These are phyloP conservation scores for Phrynocephalus guinanensis DNA, from an alignment of 2,797 vertebrate genomes.

Conservation along the genomic window DNA sequence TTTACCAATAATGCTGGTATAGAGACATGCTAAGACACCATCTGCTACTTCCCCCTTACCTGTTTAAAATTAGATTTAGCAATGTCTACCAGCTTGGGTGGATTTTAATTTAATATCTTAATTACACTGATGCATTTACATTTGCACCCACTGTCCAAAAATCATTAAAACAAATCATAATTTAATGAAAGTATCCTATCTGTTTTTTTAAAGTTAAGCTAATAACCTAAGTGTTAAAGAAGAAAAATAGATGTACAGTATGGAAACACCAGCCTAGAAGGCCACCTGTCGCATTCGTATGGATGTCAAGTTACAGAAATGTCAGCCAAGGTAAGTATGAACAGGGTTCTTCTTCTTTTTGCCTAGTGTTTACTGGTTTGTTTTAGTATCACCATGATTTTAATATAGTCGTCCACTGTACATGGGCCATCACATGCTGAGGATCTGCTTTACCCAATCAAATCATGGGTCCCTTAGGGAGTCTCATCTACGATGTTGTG, in stretches of 20 bases:
- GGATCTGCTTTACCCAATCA: neutral
- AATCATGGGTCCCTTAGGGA: neutral
- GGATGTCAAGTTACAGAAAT: neutral
- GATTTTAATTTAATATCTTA: neutral
- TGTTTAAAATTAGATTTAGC: neutral
- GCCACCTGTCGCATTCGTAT: slow-evolving; percentile 3
- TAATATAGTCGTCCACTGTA: neutral
- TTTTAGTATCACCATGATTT: neutral
- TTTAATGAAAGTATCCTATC: neutral
- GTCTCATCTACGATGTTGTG: neutral
- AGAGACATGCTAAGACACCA: neutral
- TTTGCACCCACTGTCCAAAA: neutral
- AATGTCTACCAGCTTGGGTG: neutral
- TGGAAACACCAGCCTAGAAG: neutral
- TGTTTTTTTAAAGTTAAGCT: neutral
- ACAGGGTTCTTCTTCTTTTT: neutral
- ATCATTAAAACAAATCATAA: neutral
- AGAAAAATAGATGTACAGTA: neutral
- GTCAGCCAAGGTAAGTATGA: slow-evolving; percentile 1
- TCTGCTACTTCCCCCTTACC: neutral
- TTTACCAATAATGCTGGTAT: neutral
- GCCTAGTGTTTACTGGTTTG: neutral
- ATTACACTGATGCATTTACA: neutral
- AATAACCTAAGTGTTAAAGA: neutral
- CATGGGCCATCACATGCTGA: neutral